Conservation (phyloP, 2,888 invertebrate species). For the Hetaerina titia region DNA sequence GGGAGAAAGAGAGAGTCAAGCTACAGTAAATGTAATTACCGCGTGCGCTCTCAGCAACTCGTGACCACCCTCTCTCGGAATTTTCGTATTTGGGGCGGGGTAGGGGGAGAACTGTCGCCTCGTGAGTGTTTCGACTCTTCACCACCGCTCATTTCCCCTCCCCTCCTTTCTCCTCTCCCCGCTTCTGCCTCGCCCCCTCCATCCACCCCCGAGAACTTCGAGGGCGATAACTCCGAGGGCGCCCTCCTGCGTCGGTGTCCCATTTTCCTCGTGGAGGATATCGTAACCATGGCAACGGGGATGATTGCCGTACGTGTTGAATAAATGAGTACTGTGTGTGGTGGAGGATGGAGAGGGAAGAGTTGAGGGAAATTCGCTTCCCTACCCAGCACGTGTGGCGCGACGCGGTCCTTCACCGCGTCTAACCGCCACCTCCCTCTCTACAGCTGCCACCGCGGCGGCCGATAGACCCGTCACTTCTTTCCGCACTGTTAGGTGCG, state of each 20-base stretch:
- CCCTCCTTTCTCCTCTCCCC: neutral
- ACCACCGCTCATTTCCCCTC: neutral
- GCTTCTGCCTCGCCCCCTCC: too few species aligned
- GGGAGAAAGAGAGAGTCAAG: neutral
- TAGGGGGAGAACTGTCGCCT: neutral
- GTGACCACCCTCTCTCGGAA: neutral
- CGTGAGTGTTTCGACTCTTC: neutral
- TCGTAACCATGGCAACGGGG: slow-evolving; percentile 28
- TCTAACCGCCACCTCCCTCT: neutral
- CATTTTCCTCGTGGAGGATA: neutral
- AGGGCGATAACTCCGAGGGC: neutral
- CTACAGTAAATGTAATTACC: neutral
- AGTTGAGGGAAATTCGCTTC: neutral
- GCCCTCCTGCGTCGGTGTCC: neutral
- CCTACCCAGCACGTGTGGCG: neutral
- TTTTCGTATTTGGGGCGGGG: neutral
- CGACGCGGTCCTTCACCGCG: neutral
- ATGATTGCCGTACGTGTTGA: slow-evolving; percentile 29
- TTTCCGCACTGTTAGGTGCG: too few species aligned
- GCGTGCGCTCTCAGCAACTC: neutral
- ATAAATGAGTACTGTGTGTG: neutral
- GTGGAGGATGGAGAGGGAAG: neutral
- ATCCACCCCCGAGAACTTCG: neutral
- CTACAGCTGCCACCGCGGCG: neutral
- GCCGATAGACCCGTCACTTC: neutral